Base-by-base conservation (phyloP, 2,797 vertebrate genomes). In the Amblyopsis hoosieri region DNA sequence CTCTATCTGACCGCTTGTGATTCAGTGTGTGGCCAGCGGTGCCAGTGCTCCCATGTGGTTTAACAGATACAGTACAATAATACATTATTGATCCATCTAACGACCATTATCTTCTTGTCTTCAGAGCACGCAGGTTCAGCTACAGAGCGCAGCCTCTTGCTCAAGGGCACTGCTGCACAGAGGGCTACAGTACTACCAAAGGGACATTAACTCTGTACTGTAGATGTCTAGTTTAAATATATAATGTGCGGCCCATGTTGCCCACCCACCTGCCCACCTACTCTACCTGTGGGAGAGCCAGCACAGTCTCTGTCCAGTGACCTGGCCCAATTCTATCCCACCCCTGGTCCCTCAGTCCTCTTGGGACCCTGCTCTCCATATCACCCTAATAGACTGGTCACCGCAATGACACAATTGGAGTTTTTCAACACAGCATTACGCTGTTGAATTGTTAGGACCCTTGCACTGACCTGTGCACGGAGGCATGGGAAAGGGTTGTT, bases 381-480 rank as follows among this genome's bases (percentile, higher is more conserved):
- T 80, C 74, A 72, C 70, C 70, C 80, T 73, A 84, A 85, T 83
- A 87, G 84, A 92, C 90, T 89, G 87, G 81, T 81, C 83, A 76
- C 50, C 73, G 76, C 71, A 89, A 90, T 86, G 78, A 79, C 83
- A 71, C 62, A 69, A 82, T 87, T 86, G 79, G 89, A 87, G 81
- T 91, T 85, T 85, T 73, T 50, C 76, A 84, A 65, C 68, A 64
- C 78, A 69, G 76, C 75, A 69, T 74, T 66, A 71, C 79, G 69
- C 53, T 50, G 71, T 62, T 64, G 80, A 66, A 84, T 89, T 81
- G 86, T 85, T 71, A 68, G 67, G 87, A 86, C 88, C 87, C 73
- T 71, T 60, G 54, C 33, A 12, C 78, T 92, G 88, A 92, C 89
- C 90, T 87, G 87, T 86, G 88, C 87, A 89, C 37, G 69, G 86